phyloP scores from a whole-genome alignment of 1,140 invertebrate species.

The Tribolium castaneum region DNA sequence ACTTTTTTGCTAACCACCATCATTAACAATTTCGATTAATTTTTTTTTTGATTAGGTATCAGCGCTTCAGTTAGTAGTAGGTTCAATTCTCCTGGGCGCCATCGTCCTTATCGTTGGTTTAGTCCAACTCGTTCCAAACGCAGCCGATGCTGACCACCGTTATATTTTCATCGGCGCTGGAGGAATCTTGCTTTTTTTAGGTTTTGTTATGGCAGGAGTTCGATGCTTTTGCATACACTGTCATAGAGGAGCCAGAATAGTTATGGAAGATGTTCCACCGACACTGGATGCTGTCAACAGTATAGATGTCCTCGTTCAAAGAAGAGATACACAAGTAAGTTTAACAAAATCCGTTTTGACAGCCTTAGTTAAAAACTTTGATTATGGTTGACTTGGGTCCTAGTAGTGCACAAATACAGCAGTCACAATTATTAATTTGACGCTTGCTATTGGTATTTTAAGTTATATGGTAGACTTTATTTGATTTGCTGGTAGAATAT shows the following conservation, averaged over 20 bases:
- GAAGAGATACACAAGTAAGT: slow-evolving; percentile 61
- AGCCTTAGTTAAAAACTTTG: background rate
- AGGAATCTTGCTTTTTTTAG: slow-evolving; percentile 69
- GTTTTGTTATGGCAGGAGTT: slow-evolving; percentile 67
- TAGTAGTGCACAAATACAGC: slow-evolving; percentile 15
- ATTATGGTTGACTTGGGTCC: background rate
- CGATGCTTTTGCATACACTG: slow-evolving; percentile 62
- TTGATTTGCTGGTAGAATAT: background rate
- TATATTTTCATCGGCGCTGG: slow-evolving; percentile 77
- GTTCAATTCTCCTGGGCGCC: slow-evolving; percentile 79
- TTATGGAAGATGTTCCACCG: slow-evolving; percentile 57
- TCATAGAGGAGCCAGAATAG: slow-evolving; percentile 52
- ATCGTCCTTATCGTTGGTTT: slow-evolving; percentile 83
- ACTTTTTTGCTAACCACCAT: no score
- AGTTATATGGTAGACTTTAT: background rate
- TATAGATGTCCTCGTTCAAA: slow-evolving; percentile 62
- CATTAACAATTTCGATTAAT: background rate
- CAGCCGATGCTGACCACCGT: slow-evolving; percentile 80
- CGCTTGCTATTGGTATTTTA: background rate
- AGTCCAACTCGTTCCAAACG: slow-evolving; percentile 83
- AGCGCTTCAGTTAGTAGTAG: slow-evolving; percentile 79
- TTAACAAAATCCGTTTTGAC: background rate
- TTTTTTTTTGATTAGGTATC: slow-evolving; percentile 69
- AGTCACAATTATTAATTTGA: background rate
- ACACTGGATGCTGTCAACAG: slow-evolving; percentile 60